Base-by-base conservation (phyloP, 2,113 vertebrate genomes). In the Engystomops pustulosus region DNA sequence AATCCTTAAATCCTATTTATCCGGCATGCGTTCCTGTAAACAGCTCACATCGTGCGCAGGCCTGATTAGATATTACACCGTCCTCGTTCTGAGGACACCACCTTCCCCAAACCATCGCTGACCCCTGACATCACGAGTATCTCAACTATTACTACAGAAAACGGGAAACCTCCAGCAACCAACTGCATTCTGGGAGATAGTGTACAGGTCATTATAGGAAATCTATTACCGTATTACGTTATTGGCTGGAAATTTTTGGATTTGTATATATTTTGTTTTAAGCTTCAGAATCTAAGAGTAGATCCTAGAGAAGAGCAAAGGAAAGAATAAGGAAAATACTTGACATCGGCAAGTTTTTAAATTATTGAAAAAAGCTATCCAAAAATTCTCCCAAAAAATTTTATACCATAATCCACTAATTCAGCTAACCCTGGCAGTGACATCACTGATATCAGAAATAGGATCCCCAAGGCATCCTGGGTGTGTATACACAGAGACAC, bases 1-100 rank as follows among this genome's bases (percentile, higher is more conserved):
- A 83, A 83, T 9, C 81, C 15, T 44, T 83, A 76, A 83, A 83
- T 83, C 81, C 81, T 68, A 83, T 83, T 83, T 83, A 83, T 83
- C 34, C 17, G 7, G 44, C 47, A 83, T 25, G 81, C 41, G 10
- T 49, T 67, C 11, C 55, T 62, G 27, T 83, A 75, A 65, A 83
- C 70, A 49, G 74, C 65, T 75, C 75, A 75, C 49, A 65, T 38
- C 55, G 41, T 83, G 30, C 32, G 47, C 10, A 51, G 27, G n/a
- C 27, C 25, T 20, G 71, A 83, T 83, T 83, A 76, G 81, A 27
- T 23, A 83, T 83, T 60, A 83, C 6, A 58, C 70, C 41, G 12
- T 23, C 23, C 14, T 15, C 53, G n/a, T 14, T 58, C 2, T 20
- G 51, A 74, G 53, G 69, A 65, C 81, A 83, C 71, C 55, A 45